These are phyloP conservation scores for Ips typographus DNA, from an alignment of 1,140 invertebrate genomes.

Conservation along the genomic window DNA sequence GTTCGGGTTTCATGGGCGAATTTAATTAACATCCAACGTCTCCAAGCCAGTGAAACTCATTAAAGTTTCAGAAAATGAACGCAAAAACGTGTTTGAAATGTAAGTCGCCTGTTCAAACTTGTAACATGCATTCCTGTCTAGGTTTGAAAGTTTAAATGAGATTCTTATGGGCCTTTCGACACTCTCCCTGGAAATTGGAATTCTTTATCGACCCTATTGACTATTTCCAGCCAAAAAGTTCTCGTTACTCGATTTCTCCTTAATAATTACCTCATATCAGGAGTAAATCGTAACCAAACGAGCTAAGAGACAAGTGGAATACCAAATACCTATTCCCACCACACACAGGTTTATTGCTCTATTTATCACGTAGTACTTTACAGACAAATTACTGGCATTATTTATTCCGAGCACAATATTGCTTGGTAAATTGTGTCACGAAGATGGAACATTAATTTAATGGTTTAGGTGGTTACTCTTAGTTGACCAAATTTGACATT, in stretches of 20 bases:
- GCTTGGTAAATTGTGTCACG: slow-evolving; percentile 12
- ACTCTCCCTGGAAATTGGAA: slow-evolving; percentile 2
- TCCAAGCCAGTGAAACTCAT: background rate
- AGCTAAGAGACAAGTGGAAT: slow-evolving; percentile 4
- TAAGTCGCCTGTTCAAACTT: background rate
- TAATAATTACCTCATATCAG: background rate
- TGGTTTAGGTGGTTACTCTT: slow-evolving; percentile 1
- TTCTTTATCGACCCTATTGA: background rate
- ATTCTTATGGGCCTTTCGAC: slow-evolving; percentile 6
- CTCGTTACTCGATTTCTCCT: background rate
- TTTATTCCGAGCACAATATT: slow-evolving; percentile 15
- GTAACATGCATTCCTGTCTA: background rate
- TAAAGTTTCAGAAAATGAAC: slow-evolving; percentile 8
- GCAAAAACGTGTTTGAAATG: slow-evolving; percentile 13
- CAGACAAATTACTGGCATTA: slow-evolving; percentile 21
- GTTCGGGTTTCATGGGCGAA: background rate
- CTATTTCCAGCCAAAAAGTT: background rate
- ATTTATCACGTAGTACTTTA: slow-evolving; percentile 21
- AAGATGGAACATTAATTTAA: slow-evolving; percentile 19
- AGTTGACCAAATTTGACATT: background rate
- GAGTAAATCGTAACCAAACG: slow-evolving; percentile 5
- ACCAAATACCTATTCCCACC: slow-evolving; percentile 18
- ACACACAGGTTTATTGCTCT: slow-evolving; percentile 10
- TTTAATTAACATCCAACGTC: slow-evolving; percentile 6
- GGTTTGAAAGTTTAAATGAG: slow-evolving; percentile 13